Evolutionary conservation across 2,113 vertebrate genomes (phyloP).

Genomic region (Stercorarius parasiticus): DNA sequence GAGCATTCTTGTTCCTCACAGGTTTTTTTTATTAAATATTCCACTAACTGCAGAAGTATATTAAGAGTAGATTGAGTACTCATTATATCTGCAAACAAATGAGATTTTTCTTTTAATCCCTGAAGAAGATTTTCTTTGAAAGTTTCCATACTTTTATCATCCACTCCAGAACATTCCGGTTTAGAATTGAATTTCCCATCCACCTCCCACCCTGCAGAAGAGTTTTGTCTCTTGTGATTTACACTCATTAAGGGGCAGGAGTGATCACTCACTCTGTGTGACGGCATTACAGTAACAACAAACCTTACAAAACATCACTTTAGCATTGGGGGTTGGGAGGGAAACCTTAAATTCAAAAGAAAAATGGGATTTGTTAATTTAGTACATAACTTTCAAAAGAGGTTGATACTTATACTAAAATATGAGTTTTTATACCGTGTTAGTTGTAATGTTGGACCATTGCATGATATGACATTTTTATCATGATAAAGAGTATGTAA

Average conservation of each 20-base stretch:
- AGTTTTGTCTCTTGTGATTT: neutral
- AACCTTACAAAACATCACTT: neutral
- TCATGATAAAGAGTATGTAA: neutral
- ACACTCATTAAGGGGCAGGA: neutral
- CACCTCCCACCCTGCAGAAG: neutral
- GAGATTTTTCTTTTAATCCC: neutral
- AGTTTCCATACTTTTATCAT: neutral
- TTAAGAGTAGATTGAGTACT: neutral
- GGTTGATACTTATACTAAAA: neutral
- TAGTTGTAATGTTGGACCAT: neutral
- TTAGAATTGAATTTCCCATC: neutral
- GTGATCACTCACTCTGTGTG: neutral
- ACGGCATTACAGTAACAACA: neutral
- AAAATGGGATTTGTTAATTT: neutral
- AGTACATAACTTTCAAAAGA: neutral
- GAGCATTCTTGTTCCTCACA: neutral
- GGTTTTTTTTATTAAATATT: neutral
- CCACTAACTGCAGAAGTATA: neutral
- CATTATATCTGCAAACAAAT: neutral
- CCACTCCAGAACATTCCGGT: neutral
- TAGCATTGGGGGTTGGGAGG: neutral
- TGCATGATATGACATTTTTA: neutral
- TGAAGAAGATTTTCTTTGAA: neutral
- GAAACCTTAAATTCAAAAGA: neutral
- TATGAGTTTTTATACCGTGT: fast-evolving